Evolutionary conservation across 92 coral and sea anemone species (phyloP).

Genomic region (Epizoanthus rinbou): DNA sequence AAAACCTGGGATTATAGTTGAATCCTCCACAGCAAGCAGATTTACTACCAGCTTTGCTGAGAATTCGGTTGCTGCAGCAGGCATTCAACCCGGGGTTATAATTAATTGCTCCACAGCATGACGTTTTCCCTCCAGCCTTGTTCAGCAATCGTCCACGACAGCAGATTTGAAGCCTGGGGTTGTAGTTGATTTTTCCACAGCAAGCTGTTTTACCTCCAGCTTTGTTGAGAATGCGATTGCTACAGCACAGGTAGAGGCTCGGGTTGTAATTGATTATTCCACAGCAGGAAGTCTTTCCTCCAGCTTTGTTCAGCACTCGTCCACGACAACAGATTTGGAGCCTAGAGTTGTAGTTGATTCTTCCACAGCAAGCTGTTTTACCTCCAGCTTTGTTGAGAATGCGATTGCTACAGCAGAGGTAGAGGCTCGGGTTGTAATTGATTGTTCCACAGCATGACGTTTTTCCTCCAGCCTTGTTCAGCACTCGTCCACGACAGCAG

Average conservation of each 20-base stretch:
- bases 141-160: neutral
- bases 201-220: neutral
- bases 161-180: neutral
- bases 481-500: neutral
- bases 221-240: too few relatives aligned
- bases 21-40: neutral
- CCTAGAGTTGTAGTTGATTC: neutral
- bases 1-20: neutral
- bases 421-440: neutral
- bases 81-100: neutral
- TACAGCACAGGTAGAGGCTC: too few relatives aligned
- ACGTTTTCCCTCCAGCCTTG: constrained; percentile 1
- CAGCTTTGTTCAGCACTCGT: neutral
- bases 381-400: neutral
- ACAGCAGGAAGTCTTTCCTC: too few relatives aligned
- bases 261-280: too few relatives aligned
- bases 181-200: neutral
- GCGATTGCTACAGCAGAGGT: neutral
- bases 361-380: neutral
- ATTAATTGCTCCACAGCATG: neutral
- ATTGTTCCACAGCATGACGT: neutral
- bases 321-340: neutral
- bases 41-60: neutral
- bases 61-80: neutral
- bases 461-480: constrained; percentile 4